phyloP scores from a whole-genome alignment of 2,797 vertebrate genomes.

The Sebastes elongatus region DNA sequence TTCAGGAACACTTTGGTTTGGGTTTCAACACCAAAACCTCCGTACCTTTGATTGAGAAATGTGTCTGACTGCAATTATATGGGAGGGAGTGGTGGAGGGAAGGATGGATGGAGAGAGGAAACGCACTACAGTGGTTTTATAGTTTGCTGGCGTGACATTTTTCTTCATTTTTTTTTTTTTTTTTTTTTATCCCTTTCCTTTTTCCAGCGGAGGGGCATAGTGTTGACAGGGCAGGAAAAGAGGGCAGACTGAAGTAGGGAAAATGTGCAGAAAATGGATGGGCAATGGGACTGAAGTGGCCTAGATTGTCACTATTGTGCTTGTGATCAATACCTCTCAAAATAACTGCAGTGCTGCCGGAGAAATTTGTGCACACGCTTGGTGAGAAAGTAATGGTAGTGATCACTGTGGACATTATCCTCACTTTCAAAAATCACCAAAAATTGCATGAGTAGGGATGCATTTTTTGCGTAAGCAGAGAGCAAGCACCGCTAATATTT shows the following conservation, averaged over 20 bases:
- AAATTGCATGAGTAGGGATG: constrained; percentile 28
- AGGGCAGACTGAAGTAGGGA: constrained; percentile 45
- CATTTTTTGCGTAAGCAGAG: constrained; percentile 7
- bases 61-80: constrained; percentile 85
- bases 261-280: constrained; percentile 63
- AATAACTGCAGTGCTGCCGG: constrained; percentile 26
- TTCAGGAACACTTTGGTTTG: constrained; percentile 87
- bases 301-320: constrained; percentile 47
- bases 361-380: constrained; percentile 21
- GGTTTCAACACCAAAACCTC: constrained; percentile 80
- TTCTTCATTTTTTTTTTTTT: constrained; percentile 39
- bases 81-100: constrained; percentile 48
- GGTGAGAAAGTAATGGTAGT: constrained; percentile 20
- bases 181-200: constrained; percentile 32
- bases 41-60: constrained; percentile 81
- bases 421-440: constrained; percentile 23
- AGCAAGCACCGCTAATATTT: background rate
- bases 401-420: constrained; percentile 20
- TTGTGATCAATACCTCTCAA: constrained; percentile 44
- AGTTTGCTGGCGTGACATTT: constrained; percentile 76
- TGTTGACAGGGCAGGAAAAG: constrained; percentile 63
- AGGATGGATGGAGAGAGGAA: constrained; percentile 59
- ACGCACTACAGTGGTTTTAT: constrained; percentile 70
- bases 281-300: constrained; percentile 60
- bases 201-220: constrained; percentile 49